Conservation (phyloP, 2,888 invertebrate genomes). For the Eupithecia vulgata region DNA sequence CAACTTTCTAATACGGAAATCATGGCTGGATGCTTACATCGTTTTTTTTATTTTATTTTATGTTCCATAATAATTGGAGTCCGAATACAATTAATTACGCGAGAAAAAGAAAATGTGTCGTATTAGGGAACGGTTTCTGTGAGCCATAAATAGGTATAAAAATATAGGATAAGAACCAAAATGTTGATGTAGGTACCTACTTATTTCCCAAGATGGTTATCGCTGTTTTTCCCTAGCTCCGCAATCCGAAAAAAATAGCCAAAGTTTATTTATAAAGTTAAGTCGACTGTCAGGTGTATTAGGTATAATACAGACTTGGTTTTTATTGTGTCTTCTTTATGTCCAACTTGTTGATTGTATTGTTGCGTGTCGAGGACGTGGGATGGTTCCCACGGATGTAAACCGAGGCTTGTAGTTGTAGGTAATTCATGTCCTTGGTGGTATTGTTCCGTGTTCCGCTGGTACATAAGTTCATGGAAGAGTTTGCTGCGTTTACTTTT, state of each 20-base stretch:
- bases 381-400: constrained; percentile 70
- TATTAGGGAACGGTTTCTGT: too few species aligned
- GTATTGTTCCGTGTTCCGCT: constrained; percentile 33
- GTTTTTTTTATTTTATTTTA: too few species aligned
- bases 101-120: too few species aligned
- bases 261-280: constrained; percentile 18
- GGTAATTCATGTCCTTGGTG: constrained; percentile 52
- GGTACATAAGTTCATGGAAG: not conserved
- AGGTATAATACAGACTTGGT: constrained; percentile 19
- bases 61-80: too few species aligned
- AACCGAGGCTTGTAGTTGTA: constrained; percentile 37
- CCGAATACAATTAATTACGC: too few species aligned
- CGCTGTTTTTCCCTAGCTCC: not conserved
- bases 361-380: constrained; percentile 61
- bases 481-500: too few species aligned
- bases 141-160: too few species aligned
- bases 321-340: constrained; percentile 43
- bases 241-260: constrained; percentile 9
- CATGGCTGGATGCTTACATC: too few species aligned
- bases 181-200: not conserved
- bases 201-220: not conserved
- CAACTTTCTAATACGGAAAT: too few species aligned
- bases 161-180: too few species aligned
- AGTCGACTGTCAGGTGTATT: not conserved
- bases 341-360: constrained; percentile 50